Percentiles rank a stretch among this genome's conserved stretches.
These are phyloP conservation scores for Leptopilina drosophilae DNA, from an alignment of 2,888 invertebrate genomes.

Conservation along the genomic window DNA sequence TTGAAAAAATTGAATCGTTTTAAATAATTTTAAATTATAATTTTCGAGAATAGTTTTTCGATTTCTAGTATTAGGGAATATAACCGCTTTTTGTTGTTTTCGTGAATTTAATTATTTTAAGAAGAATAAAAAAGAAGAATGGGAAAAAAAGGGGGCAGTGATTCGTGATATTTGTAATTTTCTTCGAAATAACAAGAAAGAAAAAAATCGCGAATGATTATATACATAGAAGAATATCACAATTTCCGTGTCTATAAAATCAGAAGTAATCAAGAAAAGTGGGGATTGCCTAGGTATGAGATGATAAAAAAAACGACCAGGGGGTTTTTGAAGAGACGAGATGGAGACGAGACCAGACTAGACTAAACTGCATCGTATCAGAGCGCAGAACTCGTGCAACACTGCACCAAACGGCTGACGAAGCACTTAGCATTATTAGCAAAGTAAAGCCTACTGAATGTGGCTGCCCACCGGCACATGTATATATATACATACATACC, in stretches of 20 bases:
- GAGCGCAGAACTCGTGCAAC: conserved; percentile 58
- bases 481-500: not conserved
- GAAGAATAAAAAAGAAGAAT: too few relatives aligned
- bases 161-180: too few relatives aligned
- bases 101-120: too few relatives aligned
- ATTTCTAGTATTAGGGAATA: too few relatives aligned
- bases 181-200: not conserved
- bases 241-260: conserved; percentile 66
- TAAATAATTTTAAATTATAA: too few relatives aligned
- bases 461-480: conserved; percentile 9
- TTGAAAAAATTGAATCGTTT: too few relatives aligned
- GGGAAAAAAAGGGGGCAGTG: too few relatives aligned
- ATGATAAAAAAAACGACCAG: conserved; percentile 39
- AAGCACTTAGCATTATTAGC: conserved; percentile 76
- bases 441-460: conserved; percentile 67
- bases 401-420: conserved; percentile 71
- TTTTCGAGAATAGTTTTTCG: too few relatives aligned
- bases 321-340: conserved; percentile 54
- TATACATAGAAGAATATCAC: conserved; percentile 19
- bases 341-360: conserved; percentile 53
- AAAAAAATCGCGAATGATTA: not conserved
- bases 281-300: conserved; percentile 55
- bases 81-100: too few relatives aligned
- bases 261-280: conserved; percentile 74
- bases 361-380: conserved; percentile 50